These are phyloP conservation scores for Cryptomyrus ogoouensis DNA, from an alignment of 2,113 vertebrate species.

Conservation along the genomic window DNA sequence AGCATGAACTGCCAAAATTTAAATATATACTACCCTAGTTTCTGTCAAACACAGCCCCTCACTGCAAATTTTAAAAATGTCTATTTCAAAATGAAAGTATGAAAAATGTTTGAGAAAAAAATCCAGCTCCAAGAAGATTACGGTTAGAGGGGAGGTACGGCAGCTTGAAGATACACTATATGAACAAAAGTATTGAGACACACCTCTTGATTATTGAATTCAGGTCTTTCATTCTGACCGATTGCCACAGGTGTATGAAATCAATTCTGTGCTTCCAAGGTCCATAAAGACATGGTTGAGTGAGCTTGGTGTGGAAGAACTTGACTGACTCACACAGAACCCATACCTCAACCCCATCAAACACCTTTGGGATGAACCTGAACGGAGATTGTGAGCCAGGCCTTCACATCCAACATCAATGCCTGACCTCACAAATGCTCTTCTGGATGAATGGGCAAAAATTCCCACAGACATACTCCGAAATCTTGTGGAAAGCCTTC, in stretches of 20 bases:
- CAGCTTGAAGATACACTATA: neutral
- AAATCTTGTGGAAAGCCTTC: neutral
- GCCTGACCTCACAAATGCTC: neutral
- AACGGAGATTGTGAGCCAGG: neutral
- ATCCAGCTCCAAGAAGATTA: neutral
- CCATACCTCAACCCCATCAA: neutral
- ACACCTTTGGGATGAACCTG: neutral
- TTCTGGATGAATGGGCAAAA: neutral
- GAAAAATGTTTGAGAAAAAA: neutral
- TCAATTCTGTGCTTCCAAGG: neutral
- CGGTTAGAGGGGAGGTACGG: neutral
- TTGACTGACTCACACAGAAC: neutral
- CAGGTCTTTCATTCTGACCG: neutral
- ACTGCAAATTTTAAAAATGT: neutral
- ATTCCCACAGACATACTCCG: neutral
- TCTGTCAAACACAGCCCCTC: neutral
- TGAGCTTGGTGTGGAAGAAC: too few species aligned
- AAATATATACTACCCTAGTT: neutral
- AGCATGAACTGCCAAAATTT: neutral
- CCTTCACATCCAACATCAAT: neutral
- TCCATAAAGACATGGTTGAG: neutral
- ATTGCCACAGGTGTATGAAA: neutral
- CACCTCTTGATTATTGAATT: neutral
- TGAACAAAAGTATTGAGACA: neutral
- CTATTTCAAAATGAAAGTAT: neutral